Base-by-base conservation (phyloP, 1,140 invertebrate genomes). In the Heliconius himera region DNA sequence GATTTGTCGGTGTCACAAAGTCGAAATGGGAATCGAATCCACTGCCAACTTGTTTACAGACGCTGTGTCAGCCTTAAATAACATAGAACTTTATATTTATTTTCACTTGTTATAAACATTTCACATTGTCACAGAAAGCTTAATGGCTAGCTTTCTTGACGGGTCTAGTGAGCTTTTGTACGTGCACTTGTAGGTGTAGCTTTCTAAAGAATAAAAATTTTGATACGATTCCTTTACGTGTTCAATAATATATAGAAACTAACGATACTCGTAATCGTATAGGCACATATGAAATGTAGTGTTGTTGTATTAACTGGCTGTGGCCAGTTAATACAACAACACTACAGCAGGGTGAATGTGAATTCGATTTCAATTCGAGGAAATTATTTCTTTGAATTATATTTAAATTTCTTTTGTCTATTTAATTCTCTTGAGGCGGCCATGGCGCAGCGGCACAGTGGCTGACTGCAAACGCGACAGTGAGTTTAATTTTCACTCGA, bases 101-200 rank as follows among this genome's bases (percentile, higher is more conserved):
- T 66, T 66, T 13, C 9, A 3, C 60, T 66, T 66, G 60, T 66
- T 66, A 66, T 66, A 66, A 66, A 66, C 60, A 66, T 66, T 66
- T 29, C 22, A 66, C 60, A 11, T 66, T 66, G 60, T 66, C 60
- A 66, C 60, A 26, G 26, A 66, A 66, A 66, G 60, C 60, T 66
- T 66, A 66, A 66, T 66, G 60, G 60, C 22, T 29, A 29, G 60
- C 60, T 66, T 66, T 66, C 22, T 66, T 66, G 60, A 29, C n/a
- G 22, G 54, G n/a, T 66, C 26, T 29, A 26, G 22, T 66, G n/a
- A 66, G 60, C 60, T 66, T 66, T 66, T 66, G 26, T 66, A 66
- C 60, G 60, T 66, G 60, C n/a, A 66, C 1, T 29, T 66, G 26
- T 66, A 66, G 60, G 60, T 66, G 60, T 66, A 66, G 60, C 26